Evolutionary conservation across 2,888 invertebrate species (phyloP).

Genomic region (Mesorhabditis belari): DNA sequence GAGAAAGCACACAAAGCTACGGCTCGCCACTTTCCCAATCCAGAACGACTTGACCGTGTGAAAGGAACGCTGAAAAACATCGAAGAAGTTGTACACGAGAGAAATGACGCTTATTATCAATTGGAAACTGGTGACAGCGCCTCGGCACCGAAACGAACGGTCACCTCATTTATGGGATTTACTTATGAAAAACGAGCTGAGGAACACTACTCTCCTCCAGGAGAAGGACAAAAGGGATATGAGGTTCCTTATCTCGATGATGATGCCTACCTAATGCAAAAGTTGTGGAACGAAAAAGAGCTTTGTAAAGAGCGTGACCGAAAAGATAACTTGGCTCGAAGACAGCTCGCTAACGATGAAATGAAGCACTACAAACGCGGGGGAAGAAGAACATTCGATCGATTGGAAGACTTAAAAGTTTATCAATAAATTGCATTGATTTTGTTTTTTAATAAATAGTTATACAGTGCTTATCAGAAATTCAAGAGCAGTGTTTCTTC

Average conservation of each 20-base stretch:
- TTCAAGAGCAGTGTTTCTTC: no score
- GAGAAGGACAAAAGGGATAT: slow-evolving; percentile 39
- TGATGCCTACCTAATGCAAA: slow-evolving; percentile 51
- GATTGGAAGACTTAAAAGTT: not conserved
- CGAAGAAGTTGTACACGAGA: slow-evolving; percentile 79
- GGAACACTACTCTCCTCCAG: slow-evolving; percentile 38
- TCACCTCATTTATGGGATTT: slow-evolving; percentile 49
- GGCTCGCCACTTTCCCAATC: slow-evolving; percentile 43
- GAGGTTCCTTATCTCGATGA: slow-evolving; percentile 49
- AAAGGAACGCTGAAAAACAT: slow-evolving; percentile 79
- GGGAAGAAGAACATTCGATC: slow-evolving; percentile 27
- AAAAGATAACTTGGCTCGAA: slow-evolving; percentile 14
- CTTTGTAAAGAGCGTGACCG: slow-evolving; percentile 29
- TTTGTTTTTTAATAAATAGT: not conserved
- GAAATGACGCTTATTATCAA: slow-evolving; percentile 79
- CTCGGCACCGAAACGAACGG: slow-evolving; percentile 32
- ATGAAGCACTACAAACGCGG: slow-evolving; percentile 28
- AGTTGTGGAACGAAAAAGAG: slow-evolving; percentile 48
- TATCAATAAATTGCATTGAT: not conserved
- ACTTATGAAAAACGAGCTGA: slow-evolving; percentile 41
- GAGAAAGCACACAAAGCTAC: slow-evolving; percentile 64
- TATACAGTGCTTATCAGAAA: no score
- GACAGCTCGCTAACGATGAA: slow-evolving; percentile 17
- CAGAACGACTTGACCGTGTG: slow-evolving; percentile 49
- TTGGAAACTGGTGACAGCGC: slow-evolving; percentile 78